Conservation (phyloP, 1,140 invertebrate species). For the Psilanteris sp. region DNA sequence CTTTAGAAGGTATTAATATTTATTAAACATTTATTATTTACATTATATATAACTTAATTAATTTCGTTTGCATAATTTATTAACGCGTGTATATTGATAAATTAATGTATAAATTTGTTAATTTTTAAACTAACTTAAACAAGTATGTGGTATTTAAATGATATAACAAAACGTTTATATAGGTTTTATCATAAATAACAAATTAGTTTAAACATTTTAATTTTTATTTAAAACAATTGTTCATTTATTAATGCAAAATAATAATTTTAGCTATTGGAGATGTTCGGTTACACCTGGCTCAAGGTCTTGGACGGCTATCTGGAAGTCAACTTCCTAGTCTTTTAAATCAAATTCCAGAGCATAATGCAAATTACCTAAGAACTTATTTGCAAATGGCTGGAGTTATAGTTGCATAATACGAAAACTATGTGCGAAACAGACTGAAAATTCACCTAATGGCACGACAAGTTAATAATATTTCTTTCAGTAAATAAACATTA, state of each 20-base stretch:
- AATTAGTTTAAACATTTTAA: too few species aligned
- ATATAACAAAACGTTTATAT: too few species aligned
- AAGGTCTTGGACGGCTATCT: constrained; percentile 84
- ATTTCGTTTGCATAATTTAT: constrained; percentile 27
- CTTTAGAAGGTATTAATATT: constrained; percentile 83
- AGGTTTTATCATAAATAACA: too few species aligned
- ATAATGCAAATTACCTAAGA: constrained; percentile 73
- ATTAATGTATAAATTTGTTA: too few species aligned
- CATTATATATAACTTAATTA: too few species aligned
- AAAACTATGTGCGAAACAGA: constrained; percentile 42
- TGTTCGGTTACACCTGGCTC: constrained; percentile 85
- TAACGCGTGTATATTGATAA: too few species aligned
- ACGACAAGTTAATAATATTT: constrained; percentile 47
- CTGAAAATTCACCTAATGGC: constrained; percentile 47
- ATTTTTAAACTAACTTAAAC: too few species aligned
- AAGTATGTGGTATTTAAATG: too few species aligned
- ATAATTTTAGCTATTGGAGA: constrained; percentile 85
- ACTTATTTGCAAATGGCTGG: constrained; percentile 77
- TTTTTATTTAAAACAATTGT: too few species aligned
- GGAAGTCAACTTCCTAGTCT: constrained; percentile 82
- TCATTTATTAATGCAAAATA: too few species aligned
- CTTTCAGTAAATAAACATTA: constrained; percentile 31
- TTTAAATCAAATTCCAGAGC: constrained; percentile 79
- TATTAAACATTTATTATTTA: too few species aligned
- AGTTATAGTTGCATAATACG: constrained; percentile 75